These are phyloP conservation scores for Copsychus sechellarum DNA, from an alignment of 2,113 vertebrate genomes.

Conservation along the genomic window DNA sequence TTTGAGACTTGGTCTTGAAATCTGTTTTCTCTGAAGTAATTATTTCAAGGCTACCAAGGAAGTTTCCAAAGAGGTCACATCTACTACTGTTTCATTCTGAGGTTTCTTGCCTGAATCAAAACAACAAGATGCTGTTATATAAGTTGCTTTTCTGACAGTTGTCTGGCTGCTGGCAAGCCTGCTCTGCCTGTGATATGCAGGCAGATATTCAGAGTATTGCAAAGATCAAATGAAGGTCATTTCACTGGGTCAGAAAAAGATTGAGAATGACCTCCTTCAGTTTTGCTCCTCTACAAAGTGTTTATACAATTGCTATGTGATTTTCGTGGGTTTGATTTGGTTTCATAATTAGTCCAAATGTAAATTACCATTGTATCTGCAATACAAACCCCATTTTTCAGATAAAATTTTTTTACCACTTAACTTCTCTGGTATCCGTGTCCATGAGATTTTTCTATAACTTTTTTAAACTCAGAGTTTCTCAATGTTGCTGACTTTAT, in stretches of 20 bases:
- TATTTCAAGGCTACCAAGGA: neutral
- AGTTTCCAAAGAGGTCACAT: neutral
- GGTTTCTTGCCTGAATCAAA: neutral
- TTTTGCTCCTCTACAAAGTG: neutral
- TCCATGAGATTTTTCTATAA: neutral
- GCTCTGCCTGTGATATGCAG: neutral
- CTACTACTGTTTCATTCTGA: neutral
- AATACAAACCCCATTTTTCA: neutral
- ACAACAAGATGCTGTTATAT: neutral
- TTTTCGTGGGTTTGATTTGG: neutral
- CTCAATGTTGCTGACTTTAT: neutral
- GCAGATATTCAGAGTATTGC: neutral
- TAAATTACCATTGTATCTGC: neutral
- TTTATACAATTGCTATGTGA: neutral
- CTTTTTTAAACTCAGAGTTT: neutral
- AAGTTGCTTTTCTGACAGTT: neutral
- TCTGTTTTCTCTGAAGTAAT: neutral
- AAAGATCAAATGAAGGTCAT: neutral
- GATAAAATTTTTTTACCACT: neutral
- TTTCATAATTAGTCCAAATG: neutral
- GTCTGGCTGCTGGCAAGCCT: neutral
- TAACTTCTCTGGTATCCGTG: neutral
- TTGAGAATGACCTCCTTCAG: neutral
- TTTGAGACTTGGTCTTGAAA: neutral
- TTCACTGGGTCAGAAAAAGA: neutral